Conservation (phyloP, 2,797 vertebrate genomes). For the Ispidina lecontei region DNA sequence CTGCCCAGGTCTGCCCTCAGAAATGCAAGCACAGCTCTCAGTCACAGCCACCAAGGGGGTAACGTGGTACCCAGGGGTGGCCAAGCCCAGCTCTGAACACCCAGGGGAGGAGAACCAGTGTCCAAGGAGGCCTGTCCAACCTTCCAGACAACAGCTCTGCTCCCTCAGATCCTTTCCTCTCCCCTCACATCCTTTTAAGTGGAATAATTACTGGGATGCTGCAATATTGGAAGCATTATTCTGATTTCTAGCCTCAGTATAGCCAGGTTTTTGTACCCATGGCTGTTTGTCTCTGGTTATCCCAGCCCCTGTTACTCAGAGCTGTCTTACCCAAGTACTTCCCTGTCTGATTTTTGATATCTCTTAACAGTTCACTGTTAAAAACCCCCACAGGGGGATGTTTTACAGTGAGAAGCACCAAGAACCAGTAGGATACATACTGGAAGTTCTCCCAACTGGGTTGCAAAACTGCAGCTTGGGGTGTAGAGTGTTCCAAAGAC, state of each 20-base stretch:
- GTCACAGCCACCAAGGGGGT: not conserved
- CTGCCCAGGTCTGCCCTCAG: constrained; percentile 39
- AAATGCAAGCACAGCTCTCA: constrained; percentile 2
- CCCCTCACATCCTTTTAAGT: not conserved
- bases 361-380: not conserved
- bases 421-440: not conserved
- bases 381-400: not conserved
- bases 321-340: not conserved
- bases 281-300: not conserved
- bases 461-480: not conserved
- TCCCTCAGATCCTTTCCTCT: too few species aligned
- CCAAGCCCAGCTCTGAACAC: not conserved
- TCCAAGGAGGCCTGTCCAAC: not conserved
- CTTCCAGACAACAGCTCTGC: not conserved
- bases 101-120: not conserved
- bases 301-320: not conserved
- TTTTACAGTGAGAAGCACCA: not conserved
- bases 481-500: not conserved
- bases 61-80: not conserved
- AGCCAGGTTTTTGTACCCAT: not conserved
- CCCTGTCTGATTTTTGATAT: not conserved
- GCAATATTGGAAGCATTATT: not conserved
- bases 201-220: not conserved
- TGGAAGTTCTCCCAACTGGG: not conserved
- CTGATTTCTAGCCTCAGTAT: not conserved